These are phyloP conservation scores for Steinernema hermaphroditum DNA, from an alignment of 2,888 invertebrate species.

Conservation along the genomic window DNA sequence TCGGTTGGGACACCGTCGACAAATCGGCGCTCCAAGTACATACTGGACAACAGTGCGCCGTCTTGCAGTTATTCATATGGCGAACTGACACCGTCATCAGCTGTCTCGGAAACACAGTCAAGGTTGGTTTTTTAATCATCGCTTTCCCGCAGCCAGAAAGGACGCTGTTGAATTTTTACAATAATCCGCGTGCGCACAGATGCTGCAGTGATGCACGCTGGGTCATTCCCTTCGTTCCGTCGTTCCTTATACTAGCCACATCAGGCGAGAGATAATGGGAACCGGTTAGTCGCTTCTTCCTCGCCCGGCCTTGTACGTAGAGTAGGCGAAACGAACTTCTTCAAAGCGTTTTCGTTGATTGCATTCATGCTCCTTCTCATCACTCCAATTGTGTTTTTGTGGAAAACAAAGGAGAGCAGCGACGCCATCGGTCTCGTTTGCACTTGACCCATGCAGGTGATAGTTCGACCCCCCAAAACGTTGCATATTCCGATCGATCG, in stretches of 20 bases:
- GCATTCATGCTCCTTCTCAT: too few species aligned
- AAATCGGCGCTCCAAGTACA: not conserved
- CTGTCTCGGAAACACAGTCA: constrained; percentile 10
- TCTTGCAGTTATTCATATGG: constrained; percentile 24
- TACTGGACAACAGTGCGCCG: constrained; percentile 1
- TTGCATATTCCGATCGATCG: constrained; percentile 29
- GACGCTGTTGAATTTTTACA: not conserved
- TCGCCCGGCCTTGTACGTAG: not conserved
- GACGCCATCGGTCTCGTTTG: not conserved
- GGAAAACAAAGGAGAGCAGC: too few species aligned
- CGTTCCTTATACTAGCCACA: not conserved
- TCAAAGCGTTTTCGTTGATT: not conserved
- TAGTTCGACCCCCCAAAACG: constrained; percentile 13
- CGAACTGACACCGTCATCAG: constrained; percentile 13
- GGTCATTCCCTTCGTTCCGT: constrained; percentile 10
- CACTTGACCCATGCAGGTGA: not conserved
- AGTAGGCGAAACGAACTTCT: not conserved
- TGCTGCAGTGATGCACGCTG: not conserved
- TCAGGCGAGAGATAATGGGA: not conserved
- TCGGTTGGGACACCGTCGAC: not conserved
- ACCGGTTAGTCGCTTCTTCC: constrained; percentile 20
- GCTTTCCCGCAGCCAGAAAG: not conserved
- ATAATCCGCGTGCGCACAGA: constrained; percentile 3
- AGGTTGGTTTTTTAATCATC: constrained; percentile 16
- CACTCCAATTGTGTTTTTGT: too few species aligned